phyloP scores from a whole-genome alignment of 2,113 vertebrate species.

The Ranitomeya variabilis region DNA sequence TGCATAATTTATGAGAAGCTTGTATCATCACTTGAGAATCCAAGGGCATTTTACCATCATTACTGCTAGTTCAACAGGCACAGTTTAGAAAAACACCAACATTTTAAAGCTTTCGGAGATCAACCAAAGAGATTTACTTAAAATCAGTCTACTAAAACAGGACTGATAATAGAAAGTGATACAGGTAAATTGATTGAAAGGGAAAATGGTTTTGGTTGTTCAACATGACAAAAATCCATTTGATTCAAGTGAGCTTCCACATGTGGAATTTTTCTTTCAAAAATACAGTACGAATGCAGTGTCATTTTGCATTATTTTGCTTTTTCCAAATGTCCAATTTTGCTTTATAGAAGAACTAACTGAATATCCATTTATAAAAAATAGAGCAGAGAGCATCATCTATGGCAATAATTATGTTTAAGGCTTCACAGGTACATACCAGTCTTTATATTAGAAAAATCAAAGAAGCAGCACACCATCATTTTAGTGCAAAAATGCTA shows the following conservation, averaged over 20 bases:
- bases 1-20: slow-evolving; percentile 24
- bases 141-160: not conserved
- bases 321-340: not conserved
- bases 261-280: not conserved
- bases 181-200: not conserved
- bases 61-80: slow-evolving; percentile 29
- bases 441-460: too few relatives aligned
- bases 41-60: slow-evolving; percentile 31
- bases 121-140: slow-evolving; percentile 11
- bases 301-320: not conserved
- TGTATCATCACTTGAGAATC: slow-evolving; percentile 16
- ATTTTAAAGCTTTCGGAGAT: slow-evolving; percentile 2
- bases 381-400: too few relatives aligned
- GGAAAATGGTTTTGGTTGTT: not conserved
- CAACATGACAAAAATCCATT: not conserved
- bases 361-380: too few relatives aligned
- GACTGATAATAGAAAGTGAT: not conserved
- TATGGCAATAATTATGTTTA: too few relatives aligned
- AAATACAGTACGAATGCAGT: not conserved
- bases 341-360: too few relatives aligned
- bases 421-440: too few relatives aligned
- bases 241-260: not conserved
- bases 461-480: too few relatives aligned
- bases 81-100: not conserved
- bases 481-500: too few relatives aligned